These are phyloP conservation scores for Limnodromus scolopaceus DNA, from an alignment of 2,797 vertebrate species.

Conservation along the genomic window DNA sequence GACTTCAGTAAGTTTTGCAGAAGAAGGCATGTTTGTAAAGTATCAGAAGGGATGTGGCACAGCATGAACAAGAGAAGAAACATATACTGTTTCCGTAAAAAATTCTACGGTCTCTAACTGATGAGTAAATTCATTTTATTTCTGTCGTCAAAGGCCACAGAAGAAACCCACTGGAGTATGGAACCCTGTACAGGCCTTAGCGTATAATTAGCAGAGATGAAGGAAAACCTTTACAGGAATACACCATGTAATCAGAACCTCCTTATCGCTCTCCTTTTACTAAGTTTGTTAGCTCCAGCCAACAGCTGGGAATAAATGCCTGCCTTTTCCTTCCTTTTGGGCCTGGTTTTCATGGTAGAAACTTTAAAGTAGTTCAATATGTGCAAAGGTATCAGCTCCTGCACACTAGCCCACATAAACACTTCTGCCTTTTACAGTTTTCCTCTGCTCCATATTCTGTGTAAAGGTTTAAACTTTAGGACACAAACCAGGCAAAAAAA, in stretches of 20 bases:
- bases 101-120: neutral
- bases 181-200: neutral
- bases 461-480: neutral
- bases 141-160: neutral
- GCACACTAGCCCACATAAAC: neutral
- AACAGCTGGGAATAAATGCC: neutral
- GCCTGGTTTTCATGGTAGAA: neutral
- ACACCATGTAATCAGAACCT: neutral
- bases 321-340: neutral
- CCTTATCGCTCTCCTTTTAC: neutral
- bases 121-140: constrained; percentile 20
- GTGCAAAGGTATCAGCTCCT: neutral
- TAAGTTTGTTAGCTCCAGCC: neutral
- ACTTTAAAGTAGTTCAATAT: neutral
- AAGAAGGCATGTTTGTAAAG: neutral
- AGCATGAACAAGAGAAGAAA: constrained; percentile 36
- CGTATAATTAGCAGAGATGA: neutral
- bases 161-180: neutral
- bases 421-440: neutral
- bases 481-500: neutral
- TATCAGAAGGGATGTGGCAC: constrained; percentile 10
- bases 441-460: neutral
- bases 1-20: neutral
- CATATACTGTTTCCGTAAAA: neutral
- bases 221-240: neutral